Evolutionary conservation across 2,888 invertebrate species (phyloP), one percentile per base, ranked within the genome.

Genomic region (Orthonychiurus folsomi): DNA sequence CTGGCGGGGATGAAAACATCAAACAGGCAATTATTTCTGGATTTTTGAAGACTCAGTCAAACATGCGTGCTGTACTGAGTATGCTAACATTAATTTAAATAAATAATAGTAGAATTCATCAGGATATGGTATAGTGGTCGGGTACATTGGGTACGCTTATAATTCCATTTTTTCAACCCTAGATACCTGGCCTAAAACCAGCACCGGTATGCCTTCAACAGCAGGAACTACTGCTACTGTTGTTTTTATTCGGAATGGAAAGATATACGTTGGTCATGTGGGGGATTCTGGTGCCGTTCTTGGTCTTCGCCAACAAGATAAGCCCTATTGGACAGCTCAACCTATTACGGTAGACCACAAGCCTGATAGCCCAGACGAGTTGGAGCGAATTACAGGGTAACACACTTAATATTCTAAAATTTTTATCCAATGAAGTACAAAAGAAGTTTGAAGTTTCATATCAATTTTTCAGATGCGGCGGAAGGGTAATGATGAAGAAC

Each of bases 241-340:
- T 5, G 52, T 20, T 12, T 52, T 52, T 23, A 12, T 52, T 12
- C n/a, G 52, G 3, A 52, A 52, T 18, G 52, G 23, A n/a, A 52
- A 52, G n/a, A 20, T 52, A 23, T 52, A 52, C n/a, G 23, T 18
- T 23, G 52, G 52, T 9, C 52, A 52, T 52, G 52, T 52, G 12
- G 52, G 52, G 3, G 52, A 52, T 52, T 52, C 52, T 18, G 20
- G 9, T 5, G n/a, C n/a, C 23, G 52, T 18, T 12, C 9, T 3
- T 5, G 52, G 52, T n/a, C 9, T 12, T 9, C 5, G n/a, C 3
- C 12, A 23, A n/a, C 23, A 3, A 5, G 23, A 9, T 20, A 20
- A 5, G 3, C n/a, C n/a, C 3, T 37, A 37, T 15, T 52, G 52
- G 52, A 52, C 5, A 20, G 52, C n/a, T 3, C 5, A 52, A 52